Evolutionary conservation across 2,113 vertebrate genomes (phyloP).

Genomic region (Rhinoderma darwinii): DNA sequence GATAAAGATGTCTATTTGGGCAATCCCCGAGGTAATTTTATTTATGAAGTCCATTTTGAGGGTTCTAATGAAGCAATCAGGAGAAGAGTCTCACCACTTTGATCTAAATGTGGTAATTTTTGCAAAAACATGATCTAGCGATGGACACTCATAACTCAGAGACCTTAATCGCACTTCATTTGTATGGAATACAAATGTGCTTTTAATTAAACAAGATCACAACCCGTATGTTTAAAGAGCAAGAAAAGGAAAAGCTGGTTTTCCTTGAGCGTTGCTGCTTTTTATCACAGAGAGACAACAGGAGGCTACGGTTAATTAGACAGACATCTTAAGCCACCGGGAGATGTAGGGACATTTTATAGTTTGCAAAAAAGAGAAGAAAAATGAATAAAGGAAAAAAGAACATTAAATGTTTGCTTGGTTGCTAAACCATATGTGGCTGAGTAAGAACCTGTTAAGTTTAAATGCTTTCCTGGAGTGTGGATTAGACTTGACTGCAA

Average conservation of each 20-base stretch:
- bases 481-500: conserved; percentile 35
- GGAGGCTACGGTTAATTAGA: conserved; percentile 86
- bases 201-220: conserved; percentile 96
- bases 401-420: conserved; percentile 64
- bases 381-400: conserved; percentile 65
- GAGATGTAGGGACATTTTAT: conserved; percentile 64
- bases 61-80: conserved; percentile 99
- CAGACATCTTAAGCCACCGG: conserved; percentile 70
- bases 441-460: conserved; percentile 63
- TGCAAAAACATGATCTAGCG: conserved; percentile 97
- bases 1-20: conserved; percentile 89
- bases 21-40: conserved; percentile 95
- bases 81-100: conserved; percentile 91
- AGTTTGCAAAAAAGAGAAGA: conserved; percentile 39
- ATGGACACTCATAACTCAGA: conserved; percentile 99
- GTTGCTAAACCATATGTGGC: conserved; percentile 65
- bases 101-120: conserved; percentile 99
- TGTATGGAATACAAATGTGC: conserved; percentile 99
- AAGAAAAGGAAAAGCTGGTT: conserved; percentile 97
- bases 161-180: conserved; percentile 99
- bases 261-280: conserved; percentile 93
- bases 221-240: conserved; percentile 91
- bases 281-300: conserved; percentile 88
- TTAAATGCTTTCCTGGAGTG: conserved; percentile 63
- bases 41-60: conserved; percentile 90